A percentile compares a stretch with the other conserved stretches of the same genome.
phyloP scores from a whole-genome alignment of 2,888 invertebrate genomes.

The Pollenia amentaria region DNA sequence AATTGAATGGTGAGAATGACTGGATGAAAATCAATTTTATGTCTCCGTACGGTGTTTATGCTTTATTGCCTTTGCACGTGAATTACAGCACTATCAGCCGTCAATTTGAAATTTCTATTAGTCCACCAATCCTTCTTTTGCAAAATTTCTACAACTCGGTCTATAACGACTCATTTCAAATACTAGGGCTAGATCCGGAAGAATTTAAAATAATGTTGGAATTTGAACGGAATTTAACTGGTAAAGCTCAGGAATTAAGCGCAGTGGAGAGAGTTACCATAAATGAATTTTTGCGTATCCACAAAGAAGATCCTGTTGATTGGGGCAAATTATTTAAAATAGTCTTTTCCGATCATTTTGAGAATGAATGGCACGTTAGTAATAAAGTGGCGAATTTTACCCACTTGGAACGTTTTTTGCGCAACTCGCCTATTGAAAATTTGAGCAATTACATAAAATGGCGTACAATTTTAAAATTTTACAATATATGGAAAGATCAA shows the following conservation, averaged over 20 bases:
- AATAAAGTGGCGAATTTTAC: conserved; percentile 77
- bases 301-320: conserved; percentile 79
- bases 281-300: conserved; percentile 77
- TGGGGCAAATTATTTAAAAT: conserved; percentile 80
- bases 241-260: conserved; percentile 73
- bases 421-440: conserved; percentile 68
- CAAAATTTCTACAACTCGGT: conserved; percentile 31
- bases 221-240: conserved; percentile 79
- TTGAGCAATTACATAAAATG: conserved; percentile 78
- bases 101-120: conserved; percentile 78
- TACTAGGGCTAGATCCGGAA: neutral
- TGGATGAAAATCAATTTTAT: conserved; percentile 81
- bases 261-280: conserved; percentile 75
- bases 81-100: conserved; percentile 77
- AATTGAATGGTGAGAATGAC: conserved; percentile 70
- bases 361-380: conserved; percentile 77
- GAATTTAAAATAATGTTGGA: conserved; percentile 74
- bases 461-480: conserved; percentile 79
- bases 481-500: conserved; percentile 78
- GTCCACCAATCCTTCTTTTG: conserved; percentile 71
- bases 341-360: conserved; percentile 71
- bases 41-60: conserved; percentile 78
- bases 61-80: conserved; percentile 79
- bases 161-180: conserved; percentile 16
- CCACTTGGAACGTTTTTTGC: conserved; percentile 77